phyloP scores from a whole-genome alignment of 2,797 vertebrate genomes.

The Bovichtus variegatus region DNA sequence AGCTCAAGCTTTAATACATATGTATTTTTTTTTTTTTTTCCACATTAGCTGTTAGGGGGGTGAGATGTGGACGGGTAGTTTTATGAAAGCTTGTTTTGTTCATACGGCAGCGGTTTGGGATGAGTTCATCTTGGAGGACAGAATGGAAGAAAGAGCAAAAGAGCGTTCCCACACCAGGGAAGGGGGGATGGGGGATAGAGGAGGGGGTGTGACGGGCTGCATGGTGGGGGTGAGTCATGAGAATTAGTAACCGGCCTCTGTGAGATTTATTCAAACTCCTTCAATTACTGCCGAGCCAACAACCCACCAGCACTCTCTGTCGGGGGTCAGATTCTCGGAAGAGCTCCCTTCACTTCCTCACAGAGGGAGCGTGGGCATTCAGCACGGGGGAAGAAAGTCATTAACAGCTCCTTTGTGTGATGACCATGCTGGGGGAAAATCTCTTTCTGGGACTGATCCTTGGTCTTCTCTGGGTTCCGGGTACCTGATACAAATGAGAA shows the following conservation, averaged over 20 bases:
- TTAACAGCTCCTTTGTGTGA: slow-evolving; percentile 35
- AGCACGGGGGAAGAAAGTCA: slow-evolving; percentile 14
- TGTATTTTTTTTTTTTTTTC: slow-evolving; percentile 69
- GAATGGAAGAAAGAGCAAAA: slow-evolving; percentile 72
- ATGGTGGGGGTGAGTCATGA: slow-evolving; percentile 72
- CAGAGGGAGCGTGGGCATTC: slow-evolving; percentile 17
- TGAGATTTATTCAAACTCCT: slow-evolving; percentile 64
- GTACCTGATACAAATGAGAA: background rate
- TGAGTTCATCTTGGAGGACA: slow-evolving; percentile 80
- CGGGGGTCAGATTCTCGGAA: slow-evolving; percentile 61
- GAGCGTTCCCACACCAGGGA: slow-evolving; percentile 67
- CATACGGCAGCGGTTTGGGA: slow-evolving; percentile 57
- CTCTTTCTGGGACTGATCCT: background rate
- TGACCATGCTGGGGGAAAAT: slow-evolving; percentile 40
- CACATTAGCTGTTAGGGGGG: slow-evolving; percentile 47
- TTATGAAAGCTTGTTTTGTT: slow-evolving; percentile 80
- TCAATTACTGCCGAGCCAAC: slow-evolving; percentile 45
- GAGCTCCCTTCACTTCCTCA: slow-evolving; percentile 23
- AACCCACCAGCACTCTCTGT: slow-evolving; percentile 43
- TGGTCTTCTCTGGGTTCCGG: slow-evolving; percentile 13
- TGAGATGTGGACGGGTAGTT: slow-evolving; percentile 57
- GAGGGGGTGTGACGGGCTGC: slow-evolving; percentile 34
- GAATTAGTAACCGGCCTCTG: slow-evolving; percentile 56
- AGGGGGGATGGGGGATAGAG: slow-evolving; percentile 9
- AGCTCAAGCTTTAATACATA: slow-evolving; percentile 39